Evolutionary conservation across 2,888 invertebrate genomes (phyloP).

Genomic region (Neoascia interrupta): DNA sequence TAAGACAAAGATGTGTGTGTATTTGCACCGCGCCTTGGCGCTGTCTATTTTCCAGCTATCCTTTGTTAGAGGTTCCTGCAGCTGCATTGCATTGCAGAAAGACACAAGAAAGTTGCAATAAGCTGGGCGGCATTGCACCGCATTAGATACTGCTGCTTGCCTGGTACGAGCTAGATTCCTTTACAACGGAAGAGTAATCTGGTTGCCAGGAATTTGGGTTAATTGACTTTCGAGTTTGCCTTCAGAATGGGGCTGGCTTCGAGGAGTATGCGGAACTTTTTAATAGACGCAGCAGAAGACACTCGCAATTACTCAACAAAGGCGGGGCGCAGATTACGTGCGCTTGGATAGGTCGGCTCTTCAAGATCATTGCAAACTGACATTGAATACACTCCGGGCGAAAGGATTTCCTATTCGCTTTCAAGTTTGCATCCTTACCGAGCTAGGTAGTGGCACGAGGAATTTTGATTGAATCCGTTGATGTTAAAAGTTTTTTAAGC

Average conservation of each 20-base stretch:
- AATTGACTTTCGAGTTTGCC: slow-evolving; percentile 61
- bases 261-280: slow-evolving; percentile 30
- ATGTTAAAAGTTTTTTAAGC: slow-evolving; percentile 48
- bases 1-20: not conserved
- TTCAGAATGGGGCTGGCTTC: not conserved
- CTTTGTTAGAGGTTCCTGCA: slow-evolving; percentile 14
- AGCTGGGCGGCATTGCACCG: not conserved
- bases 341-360: not conserved
- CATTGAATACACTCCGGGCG: not conserved
- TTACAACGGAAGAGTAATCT: slow-evolving; percentile 18
- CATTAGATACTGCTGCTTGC: not conserved
- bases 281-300: slow-evolving; percentile 43
- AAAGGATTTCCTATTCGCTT: not conserved
- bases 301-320: slow-evolving; percentile 36
- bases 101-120: slow-evolving; percentile 6
- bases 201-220: slow-evolving; percentile 47
- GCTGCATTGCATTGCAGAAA: slow-evolving; percentile 7
- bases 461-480: slow-evolving; percentile 57
- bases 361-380: slow-evolving; percentile 19
- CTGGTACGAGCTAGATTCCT: not conserved
- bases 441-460: slow-evolving; percentile 6
- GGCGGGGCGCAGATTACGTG: not conserved
- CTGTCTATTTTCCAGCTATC: not conserved
- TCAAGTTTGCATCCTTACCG: not conserved
- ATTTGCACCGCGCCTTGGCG: not conserved